A percentile compares a stretch with the other conserved stretches of the same genome.
Evolutionary conservation across 1,140 invertebrate species (phyloP).

Genomic region (Drusus annulatus): DNA sequence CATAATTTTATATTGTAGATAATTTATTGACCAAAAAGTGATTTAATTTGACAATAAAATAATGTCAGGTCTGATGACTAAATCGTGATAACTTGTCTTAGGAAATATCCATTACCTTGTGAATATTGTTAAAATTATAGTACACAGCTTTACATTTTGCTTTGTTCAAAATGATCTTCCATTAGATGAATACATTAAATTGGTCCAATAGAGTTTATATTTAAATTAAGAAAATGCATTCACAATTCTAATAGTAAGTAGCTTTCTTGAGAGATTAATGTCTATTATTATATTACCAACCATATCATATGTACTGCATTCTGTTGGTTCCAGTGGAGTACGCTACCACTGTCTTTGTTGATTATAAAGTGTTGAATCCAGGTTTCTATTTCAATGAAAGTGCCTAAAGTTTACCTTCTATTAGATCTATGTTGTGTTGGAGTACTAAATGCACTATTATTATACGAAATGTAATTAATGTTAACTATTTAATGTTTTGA

Average conservation of each 20-base stretch:
- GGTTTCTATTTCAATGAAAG: conserved; percentile 11
- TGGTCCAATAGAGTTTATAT: conserved; percentile 10
- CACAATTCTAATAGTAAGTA: conserved; percentile 2
- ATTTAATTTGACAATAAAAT: conserved; percentile 36
- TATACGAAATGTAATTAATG: neutral
- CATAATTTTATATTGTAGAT: conserved; percentile 28
- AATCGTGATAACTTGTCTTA: conserved; percentile 32
- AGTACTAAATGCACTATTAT: conserved; percentile 27
- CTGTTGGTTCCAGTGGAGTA: no score
- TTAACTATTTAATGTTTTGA: conserved; percentile 28
- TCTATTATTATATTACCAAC: no score
- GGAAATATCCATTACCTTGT: neutral
- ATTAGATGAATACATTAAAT: neutral
- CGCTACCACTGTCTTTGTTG: no score
- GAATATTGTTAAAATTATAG: neutral
- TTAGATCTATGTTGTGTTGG: conserved; percentile 15
- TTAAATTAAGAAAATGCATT: conserved; percentile 28
- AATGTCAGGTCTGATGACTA: conserved; percentile 17
- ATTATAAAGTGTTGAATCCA: conserved; percentile 3
- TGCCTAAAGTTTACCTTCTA: conserved; percentile 22
- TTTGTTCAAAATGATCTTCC: conserved; percentile 8
- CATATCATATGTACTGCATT: no score
- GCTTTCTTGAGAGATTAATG: no score
- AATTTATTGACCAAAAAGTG: conserved; percentile 40
- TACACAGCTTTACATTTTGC: conserved; percentile 4